phyloP scores from a whole-genome alignment of 2,113 vertebrate genomes.

The Malurus cyaneus region DNA sequence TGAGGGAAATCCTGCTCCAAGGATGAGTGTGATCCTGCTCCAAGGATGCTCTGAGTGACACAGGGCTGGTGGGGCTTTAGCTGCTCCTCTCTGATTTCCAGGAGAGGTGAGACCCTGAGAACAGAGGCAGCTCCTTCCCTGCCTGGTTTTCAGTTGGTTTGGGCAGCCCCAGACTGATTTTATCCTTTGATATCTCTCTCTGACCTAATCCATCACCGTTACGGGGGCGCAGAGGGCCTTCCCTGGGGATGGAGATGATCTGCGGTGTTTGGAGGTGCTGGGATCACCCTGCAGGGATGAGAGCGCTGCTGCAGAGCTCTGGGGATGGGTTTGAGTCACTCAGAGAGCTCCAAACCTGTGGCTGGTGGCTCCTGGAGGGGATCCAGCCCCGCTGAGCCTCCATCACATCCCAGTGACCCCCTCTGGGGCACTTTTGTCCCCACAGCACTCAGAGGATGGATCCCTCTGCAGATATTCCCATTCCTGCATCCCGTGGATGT shows the following conservation, averaged over 20 bases:
- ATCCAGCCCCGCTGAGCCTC: accelerated
- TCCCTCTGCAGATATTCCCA: not conserved
- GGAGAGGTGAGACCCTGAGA: not conserved
- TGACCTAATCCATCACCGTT: not conserved
- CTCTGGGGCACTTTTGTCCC: not conserved
- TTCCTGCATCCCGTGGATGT: not conserved
- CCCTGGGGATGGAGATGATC: not conserved
- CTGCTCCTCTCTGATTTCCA: not conserved
- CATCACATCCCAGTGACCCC: accelerated
- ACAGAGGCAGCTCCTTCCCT: not conserved
- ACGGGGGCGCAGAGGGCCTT: not conserved
- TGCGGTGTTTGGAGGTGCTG: not conserved
- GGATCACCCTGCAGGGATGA: not conserved
- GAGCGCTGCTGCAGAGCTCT: not conserved
- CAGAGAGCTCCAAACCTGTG: not conserved
- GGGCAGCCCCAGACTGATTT: not conserved
- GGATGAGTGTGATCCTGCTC: too few relatives aligned
- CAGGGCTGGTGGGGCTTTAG: not conserved
- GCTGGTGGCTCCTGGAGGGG: not conserved
- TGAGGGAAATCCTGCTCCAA: too few relatives aligned
- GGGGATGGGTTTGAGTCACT: not conserved
- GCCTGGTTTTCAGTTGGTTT: not conserved
- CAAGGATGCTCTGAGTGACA: accelerated
- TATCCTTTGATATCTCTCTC: accelerated
- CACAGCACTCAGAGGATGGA: accelerated